phyloP scores from a whole-genome alignment of 2,113 vertebrate genomes.

The Zosterops hypoxanthus region DNA sequence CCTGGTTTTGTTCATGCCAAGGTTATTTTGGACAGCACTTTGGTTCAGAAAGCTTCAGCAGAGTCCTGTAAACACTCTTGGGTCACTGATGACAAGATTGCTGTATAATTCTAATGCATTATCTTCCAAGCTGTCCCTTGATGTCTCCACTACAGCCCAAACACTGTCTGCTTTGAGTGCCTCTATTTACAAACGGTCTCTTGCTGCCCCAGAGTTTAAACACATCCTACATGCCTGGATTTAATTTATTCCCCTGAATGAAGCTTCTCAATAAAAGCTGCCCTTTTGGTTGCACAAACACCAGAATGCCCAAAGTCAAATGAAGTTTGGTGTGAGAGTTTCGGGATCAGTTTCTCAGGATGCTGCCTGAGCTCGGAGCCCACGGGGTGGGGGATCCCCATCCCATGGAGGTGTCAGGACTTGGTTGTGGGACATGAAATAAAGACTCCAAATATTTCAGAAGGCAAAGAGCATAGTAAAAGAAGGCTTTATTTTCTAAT shows the following conservation, averaged over 20 bases:
- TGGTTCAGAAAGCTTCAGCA: background rate
- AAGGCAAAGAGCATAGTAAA: too few species aligned
- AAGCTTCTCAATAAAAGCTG: background rate
- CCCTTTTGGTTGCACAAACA: background rate
- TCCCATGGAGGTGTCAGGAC: background rate
- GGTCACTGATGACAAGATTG: background rate
- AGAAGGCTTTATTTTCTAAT: too few species aligned
- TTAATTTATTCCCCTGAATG: slow-evolving; percentile 15
- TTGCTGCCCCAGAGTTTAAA: slow-evolving; percentile 5
- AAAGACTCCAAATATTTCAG: too few species aligned
- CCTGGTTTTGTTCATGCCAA: background rate
- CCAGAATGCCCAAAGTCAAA: background rate
- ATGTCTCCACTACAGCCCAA: background rate
- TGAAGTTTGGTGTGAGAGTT: background rate
- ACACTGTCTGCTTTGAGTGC: background rate
- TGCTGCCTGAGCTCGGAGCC: background rate
- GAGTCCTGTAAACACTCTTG: background rate
- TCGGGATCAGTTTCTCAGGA: background rate
- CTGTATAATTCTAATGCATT: background rate
- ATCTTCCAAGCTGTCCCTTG: background rate
- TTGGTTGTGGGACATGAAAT: too few species aligned
- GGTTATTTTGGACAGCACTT: background rate
- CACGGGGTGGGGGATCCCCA: rapidly evolving
- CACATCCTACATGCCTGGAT: background rate
- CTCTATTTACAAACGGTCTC: slow-evolving; percentile 34